These are phyloP conservation scores for Hypomesus transpacificus DNA, from an alignment of 2,113 vertebrate genomes.

Conservation along the genomic window DNA sequence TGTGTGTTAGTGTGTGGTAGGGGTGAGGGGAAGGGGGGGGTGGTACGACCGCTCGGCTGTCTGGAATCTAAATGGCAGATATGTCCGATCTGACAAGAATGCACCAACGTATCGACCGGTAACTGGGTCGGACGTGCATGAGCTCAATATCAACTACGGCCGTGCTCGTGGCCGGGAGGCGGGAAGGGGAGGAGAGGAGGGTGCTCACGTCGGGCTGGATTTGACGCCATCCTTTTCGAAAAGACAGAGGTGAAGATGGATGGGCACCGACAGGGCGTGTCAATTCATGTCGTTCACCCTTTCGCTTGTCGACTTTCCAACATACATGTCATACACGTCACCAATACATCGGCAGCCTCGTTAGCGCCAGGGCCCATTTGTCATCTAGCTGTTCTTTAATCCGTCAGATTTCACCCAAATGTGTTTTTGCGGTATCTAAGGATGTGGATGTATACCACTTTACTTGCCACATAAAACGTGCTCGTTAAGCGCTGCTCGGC, in stretches of 20 bases:
- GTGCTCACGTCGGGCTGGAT: constrained; percentile 65
- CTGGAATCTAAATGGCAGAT: constrained; percentile 59
- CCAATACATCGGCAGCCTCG: no score
- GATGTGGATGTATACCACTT: no score
- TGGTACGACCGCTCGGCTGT: constrained; percentile 30
- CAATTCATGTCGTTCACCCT: not conserved
- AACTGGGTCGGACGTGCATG: constrained; percentile 46
- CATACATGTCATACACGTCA: no score
- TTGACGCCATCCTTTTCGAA: constrained; percentile 47
- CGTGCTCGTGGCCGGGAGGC: constrained; percentile 21
- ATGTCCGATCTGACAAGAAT: constrained; percentile 56
- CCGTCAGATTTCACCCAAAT: no score
- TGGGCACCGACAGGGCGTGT: not conserved
- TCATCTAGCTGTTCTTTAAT: no score
- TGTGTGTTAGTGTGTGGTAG: constrained; percentile 8
- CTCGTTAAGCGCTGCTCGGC: no score
- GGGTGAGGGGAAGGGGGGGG: not conserved
- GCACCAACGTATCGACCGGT: constrained; percentile 68
- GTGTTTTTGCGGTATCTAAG: no score
- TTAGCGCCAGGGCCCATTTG: no score
- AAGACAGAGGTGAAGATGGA: constrained; percentile 4
- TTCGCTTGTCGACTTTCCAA: no score
- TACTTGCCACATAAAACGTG: no score
- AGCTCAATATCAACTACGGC: constrained; percentile 56
- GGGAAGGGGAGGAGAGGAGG: constrained; percentile 48